Percentiles rank a stretch among this genome's conserved stretches.
Evolutionary conservation across 2,888 invertebrate species (phyloP).

Genomic region (Dolichomitus sp.): DNA sequence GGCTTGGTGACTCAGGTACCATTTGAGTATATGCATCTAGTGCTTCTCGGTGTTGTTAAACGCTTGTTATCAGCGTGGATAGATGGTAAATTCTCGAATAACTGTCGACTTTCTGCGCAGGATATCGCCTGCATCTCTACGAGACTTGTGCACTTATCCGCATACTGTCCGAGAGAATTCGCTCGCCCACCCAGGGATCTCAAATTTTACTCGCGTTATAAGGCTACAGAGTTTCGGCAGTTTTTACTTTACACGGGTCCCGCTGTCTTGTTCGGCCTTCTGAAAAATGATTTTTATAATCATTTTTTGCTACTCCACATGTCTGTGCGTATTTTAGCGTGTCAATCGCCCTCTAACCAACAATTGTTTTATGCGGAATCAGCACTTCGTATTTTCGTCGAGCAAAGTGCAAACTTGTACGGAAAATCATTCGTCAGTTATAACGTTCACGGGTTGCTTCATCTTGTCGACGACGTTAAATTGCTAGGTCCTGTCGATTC

Average conservation of each 20-base stretch:
- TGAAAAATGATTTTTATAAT: slow-evolving; percentile 29
- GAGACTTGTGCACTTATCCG: slow-evolving; percentile 8
- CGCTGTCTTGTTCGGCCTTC: slow-evolving; percentile 59
- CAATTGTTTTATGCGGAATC: slow-evolving; percentile 30
- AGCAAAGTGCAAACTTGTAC: slow-evolving; percentile 20
- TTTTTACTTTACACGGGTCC: slow-evolving; percentile 70
- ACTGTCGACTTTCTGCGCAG: neutral
- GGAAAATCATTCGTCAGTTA: slow-evolving; percentile 34
- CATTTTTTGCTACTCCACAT: slow-evolving; percentile 38
- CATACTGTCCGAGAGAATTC: slow-evolving; percentile 29
- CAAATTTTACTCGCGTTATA: slow-evolving; percentile 47
- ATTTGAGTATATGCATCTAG: slow-evolving; percentile 55
- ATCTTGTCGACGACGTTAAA: slow-evolving; percentile 14
- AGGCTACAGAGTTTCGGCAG: slow-evolving; percentile 72
- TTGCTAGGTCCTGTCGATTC: slow-evolving; percentile 31
- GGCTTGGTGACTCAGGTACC: slow-evolving; percentile 30
- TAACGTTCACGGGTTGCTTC: slow-evolving; percentile 45
- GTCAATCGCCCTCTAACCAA: neutral
- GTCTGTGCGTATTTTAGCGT: slow-evolving; percentile 10
- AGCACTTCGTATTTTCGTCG: slow-evolving; percentile 26
- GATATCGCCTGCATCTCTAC: neutral
- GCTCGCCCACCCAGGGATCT: slow-evolving; percentile 27
- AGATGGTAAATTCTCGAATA: slow-evolving; percentile 34
- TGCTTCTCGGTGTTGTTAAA: slow-evolving; percentile 38
- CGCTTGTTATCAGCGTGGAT: slow-evolving; percentile 18